phyloP scores from a whole-genome alignment of 2,797 vertebrate species.

The Poeciliopsis infans region DNA sequence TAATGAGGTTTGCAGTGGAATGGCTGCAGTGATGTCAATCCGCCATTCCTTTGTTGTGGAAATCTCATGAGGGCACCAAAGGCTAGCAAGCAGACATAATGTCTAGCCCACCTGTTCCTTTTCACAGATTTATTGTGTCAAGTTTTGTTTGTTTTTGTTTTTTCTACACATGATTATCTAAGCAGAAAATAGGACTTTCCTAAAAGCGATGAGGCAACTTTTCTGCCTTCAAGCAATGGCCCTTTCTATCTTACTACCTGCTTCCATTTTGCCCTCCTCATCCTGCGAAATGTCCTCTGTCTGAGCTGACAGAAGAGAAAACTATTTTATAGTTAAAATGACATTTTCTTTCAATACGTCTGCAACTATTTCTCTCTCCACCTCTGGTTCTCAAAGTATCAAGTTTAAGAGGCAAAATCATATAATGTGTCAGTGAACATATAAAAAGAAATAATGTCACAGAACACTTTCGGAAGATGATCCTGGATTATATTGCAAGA shows the following conservation, averaged over 20 bases:
- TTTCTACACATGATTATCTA: not conserved
- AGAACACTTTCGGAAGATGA: not conserved
- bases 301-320: constrained; percentile 23
- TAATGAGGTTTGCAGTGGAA: not conserved
- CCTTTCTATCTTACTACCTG: constrained; percentile 22
- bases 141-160: not conserved
- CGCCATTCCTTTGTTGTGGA: not conserved
- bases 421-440: not conserved
- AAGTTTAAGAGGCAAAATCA: constrained; percentile 8
- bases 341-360: constrained; percentile 25
- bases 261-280: not conserved
- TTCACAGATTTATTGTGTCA: not conserved
- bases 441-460: not conserved
- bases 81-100: not conserved
- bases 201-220: constrained; percentile 2
- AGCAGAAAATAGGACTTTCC: not conserved
- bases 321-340: constrained; percentile 42
- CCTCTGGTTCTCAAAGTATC: constrained; percentile 1
- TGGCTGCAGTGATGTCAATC: not conserved
- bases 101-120: not conserved
- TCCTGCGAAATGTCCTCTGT: not conserved
- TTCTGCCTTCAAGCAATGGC: constrained; percentile 30
- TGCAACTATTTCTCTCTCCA: constrained; percentile 22
- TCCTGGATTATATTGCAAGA: not conserved
- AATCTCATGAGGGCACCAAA: not conserved